phyloP scores from a whole-genome alignment of 2,113 vertebrate species.

The Oryzias celebensis region DNA sequence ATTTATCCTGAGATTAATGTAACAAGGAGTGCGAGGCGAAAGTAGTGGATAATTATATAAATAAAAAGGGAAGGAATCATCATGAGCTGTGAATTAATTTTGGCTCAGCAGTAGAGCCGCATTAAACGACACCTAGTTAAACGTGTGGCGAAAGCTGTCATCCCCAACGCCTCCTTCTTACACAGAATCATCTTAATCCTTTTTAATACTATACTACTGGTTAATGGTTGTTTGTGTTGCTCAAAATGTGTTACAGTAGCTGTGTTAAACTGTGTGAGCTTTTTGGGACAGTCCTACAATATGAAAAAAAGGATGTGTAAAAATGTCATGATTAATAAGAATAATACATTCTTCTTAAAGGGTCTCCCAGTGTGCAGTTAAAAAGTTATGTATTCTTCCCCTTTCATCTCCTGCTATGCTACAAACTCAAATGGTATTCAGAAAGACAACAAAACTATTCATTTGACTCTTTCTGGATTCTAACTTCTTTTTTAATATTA shows the following conservation, averaged over 20 bases:
- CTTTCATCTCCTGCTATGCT: background rate
- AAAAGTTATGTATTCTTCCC: background rate
- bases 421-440: background rate
- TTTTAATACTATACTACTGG: conserved; percentile 54
- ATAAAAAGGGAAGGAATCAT: conserved; percentile 43
- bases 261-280: conserved; percentile 46
- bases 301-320: too few relatives aligned
- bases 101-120: conserved; percentile 32
- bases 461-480: background rate
- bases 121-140: conserved; percentile 66
- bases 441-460: background rate
- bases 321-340: conserved; percentile 12
- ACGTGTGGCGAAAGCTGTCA: conserved; percentile 62
- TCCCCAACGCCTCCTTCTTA: conserved; percentile 46
- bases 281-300: conserved; percentile 2
- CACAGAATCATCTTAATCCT: conserved; percentile 63
- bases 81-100: conserved; percentile 54
- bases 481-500: background rate
- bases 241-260: conserved; percentile 35
- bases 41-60: conserved; percentile 41
- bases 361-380: background rate
- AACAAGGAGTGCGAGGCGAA: conserved; percentile 15
- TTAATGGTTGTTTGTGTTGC: conserved; percentile 46
- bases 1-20: conserved; percentile 23
- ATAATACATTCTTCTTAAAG: conserved; percentile 6